A percentile compares a stretch with the other conserved stretches of the same genome.
Conservation (phyloP, 2,888 invertebrate genomes). For the Volucella zonaria region DNA sequence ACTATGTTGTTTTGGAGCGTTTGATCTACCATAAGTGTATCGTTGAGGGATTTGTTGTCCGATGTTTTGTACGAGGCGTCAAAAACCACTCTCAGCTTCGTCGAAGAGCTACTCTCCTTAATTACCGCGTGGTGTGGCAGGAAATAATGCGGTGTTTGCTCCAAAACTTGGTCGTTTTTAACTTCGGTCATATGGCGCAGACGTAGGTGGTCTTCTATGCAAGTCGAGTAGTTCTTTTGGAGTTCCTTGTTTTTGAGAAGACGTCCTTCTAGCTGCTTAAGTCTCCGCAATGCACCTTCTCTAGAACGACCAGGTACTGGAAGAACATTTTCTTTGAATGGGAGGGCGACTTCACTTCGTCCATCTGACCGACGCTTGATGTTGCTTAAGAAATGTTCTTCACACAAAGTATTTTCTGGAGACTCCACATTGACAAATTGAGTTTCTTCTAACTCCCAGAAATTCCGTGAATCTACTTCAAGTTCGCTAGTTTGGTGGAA, state of each 20-base stretch:
- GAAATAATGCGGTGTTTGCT: too few species aligned
- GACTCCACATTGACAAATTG: neutral
- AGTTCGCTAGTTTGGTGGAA: neutral
- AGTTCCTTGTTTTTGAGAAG: neutral
- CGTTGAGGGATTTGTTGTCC: too few species aligned
- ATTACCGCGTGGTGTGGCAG: too few species aligned
- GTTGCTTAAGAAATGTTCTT: too few species aligned
- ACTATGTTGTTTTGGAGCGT: too few species aligned
- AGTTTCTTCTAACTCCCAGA: constrained; percentile 7
- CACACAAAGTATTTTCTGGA: neutral
- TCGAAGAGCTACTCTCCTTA: too few species aligned
- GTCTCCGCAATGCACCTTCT: neutral
- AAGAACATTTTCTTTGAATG: neutral
- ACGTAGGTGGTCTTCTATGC: too few species aligned
- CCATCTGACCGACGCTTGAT: neutral
- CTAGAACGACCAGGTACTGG: neutral
- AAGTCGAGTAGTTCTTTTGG: neutral
- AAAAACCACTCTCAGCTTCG: too few species aligned
- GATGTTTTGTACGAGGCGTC: too few species aligned
- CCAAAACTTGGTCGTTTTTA: too few species aligned
- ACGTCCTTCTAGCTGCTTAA: neutral
- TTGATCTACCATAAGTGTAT: too few species aligned
- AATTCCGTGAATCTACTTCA: neutral
- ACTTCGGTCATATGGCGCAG: too few species aligned
- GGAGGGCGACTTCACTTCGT: neutral